Base-by-base conservation (phyloP, 2,888 invertebrate species). In the Diadromus collaris region DNA sequence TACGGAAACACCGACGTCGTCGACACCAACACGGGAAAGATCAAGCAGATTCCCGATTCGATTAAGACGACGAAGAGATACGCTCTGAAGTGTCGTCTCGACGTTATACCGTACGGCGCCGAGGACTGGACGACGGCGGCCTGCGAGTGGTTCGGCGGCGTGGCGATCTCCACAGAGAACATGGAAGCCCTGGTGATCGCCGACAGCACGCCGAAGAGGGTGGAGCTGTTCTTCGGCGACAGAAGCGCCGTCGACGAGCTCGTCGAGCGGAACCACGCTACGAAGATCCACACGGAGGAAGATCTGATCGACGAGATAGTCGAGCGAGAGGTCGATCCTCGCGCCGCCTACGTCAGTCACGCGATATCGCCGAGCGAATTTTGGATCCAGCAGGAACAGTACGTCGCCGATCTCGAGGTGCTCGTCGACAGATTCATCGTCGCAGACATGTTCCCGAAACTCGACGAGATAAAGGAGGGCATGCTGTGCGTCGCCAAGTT, bases 1-100 rank as follows among this genome's bases (percentile, higher is more conserved):
- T 96, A 94, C 85, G 96, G 96, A 10, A 96, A 96, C 86, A 95
- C 95, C 0, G 96, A 96, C 84, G 94, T 95, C 0, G 92, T 96
- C 0, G 93, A 94, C 60, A 95, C 94, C 80, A 92, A 92, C 27
- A 92, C 93, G 0, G 92, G 92, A 0, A 90, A 93, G 29, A 91
- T 96, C 10, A 95, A 95, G 85, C 92, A 92, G 4, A 91, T 95
- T 81, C 93, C 95, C 0, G 92, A 93, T 0, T 91, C 93, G 16
- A 90, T 95, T 84, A 93, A 93, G 58, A 90, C 91, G 0, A 86
- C 93, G 0, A 93, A 93, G 78, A 91, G 92, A 13, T 93, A 93
- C 82, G 94, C 94, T 0, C 89, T 94, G 19, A 93, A 94, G 78
- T 94, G 95, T 48, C 94, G 95, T 74, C 92, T 96, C 10, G 94